Evolutionary conservation across 1,140 invertebrate species (phyloP).

Genomic region (Uloborus diversus): DNA sequence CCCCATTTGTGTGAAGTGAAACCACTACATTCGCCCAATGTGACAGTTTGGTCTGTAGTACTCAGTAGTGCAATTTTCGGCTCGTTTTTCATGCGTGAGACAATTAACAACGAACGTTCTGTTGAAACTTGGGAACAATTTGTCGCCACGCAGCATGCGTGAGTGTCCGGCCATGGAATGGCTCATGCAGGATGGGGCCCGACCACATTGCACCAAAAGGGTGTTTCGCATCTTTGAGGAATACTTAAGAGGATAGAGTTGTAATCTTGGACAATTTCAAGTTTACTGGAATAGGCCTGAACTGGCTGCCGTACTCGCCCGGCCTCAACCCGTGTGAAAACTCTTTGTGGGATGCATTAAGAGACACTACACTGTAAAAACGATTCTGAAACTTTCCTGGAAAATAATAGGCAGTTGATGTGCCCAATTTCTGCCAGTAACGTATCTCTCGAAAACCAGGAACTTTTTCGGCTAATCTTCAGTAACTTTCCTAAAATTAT

Average conservation of each 20-base stretch:
- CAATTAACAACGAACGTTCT: background rate
- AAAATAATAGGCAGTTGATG: too few species aligned
- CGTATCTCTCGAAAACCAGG: too few species aligned
- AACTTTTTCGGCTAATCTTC: too few species aligned
- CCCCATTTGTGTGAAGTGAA: background rate
- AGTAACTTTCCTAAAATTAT: too few species aligned
- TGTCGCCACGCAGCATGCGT: background rate
- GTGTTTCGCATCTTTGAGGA: background rate
- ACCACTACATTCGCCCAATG: constrained; percentile 21
- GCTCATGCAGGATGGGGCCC: background rate
- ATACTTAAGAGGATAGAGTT: background rate
- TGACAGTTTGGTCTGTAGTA: constrained; percentile 1
- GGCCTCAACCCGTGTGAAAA: background rate
- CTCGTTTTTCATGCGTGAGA: background rate
- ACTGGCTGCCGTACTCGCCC: background rate
- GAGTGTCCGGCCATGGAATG: background rate
- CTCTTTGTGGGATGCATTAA: background rate
- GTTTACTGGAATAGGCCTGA: background rate
- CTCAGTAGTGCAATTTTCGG: background rate
- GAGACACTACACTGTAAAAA: background rate
- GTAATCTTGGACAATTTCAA: background rate
- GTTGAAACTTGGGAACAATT: background rate
- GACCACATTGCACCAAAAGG: background rate
- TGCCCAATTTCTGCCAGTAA: too few species aligned
- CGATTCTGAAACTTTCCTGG: too few species aligned